phyloP scores from a whole-genome alignment of 2,888 invertebrate genomes.

The Agrochola lychnidis region DNA sequence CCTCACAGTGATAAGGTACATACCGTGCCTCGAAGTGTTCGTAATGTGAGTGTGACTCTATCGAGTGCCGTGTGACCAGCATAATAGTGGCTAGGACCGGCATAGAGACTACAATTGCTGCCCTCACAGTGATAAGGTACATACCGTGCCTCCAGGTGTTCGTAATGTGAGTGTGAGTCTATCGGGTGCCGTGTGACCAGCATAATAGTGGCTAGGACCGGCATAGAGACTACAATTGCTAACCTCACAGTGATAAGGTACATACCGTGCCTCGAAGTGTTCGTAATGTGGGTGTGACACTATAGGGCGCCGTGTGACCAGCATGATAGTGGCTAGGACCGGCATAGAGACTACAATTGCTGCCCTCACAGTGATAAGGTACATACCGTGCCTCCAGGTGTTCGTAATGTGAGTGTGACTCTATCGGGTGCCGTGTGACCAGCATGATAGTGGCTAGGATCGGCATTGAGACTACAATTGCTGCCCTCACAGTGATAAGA shows the following conservation, averaged over 20 bases:
- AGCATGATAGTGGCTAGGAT: constrained; percentile 95
- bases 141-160: constrained; percentile 94
- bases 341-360: neutral
- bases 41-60: too few relatives aligned
- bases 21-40: too few relatives aligned
- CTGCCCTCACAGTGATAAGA: constrained; percentile 77
- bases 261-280: constrained; percentile 93
- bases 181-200: constrained; percentile 94
- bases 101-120: neutral
- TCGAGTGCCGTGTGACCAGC: neutral
- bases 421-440: constrained; percentile 94
- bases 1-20: too few relatives aligned
- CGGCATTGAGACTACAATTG: constrained; percentile 97
- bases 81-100: neutral
- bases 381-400: constrained; percentile 93
- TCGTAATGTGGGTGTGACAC: constrained; percentile 93
- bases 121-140: neutral
- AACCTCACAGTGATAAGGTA: constrained; percentile 67
- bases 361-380: neutral
- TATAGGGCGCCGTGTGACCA: constrained; percentile 94
- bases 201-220: constrained; percentile 95
- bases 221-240: constrained; percentile 96
- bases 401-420: constrained; percentile 97
- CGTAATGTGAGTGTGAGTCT: constrained; percentile 97
- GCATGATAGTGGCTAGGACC: constrained; percentile 94